These are phyloP conservation scores for Xestia c-nigrum DNA, from an alignment of 2,888 invertebrate genomes.

Conservation along the genomic window DNA sequence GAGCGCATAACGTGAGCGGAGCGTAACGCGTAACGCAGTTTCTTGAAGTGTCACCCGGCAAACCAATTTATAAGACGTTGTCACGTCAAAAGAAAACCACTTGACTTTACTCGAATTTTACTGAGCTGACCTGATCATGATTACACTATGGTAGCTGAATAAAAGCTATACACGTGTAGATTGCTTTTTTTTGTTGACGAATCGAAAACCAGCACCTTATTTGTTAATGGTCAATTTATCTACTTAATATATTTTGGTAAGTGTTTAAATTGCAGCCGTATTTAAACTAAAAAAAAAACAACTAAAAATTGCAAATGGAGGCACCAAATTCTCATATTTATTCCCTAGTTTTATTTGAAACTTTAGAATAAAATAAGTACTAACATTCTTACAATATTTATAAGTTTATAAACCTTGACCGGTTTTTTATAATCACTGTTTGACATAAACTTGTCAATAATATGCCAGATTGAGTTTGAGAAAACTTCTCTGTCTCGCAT, in stretches of 20 bases:
- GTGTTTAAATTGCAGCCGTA: background rate
- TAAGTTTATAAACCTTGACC: conserved; percentile 55
- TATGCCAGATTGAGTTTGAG: background rate
- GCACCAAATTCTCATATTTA: conserved; percentile 48
- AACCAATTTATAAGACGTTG: no score
- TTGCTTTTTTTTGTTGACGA: background rate
- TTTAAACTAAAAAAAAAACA: no score
- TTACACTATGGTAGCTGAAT: background rate
- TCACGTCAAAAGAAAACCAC: background rate
- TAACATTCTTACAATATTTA: conserved; percentile 10
- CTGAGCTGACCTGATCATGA: background rate
- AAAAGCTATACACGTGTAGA: background rate
- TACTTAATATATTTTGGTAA: background rate
- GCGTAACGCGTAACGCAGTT: no score
- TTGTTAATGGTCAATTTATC: background rate
- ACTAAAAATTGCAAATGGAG: conserved; percentile 18
- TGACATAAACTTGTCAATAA: background rate
- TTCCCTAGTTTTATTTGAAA: background rate
- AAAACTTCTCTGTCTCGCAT: background rate
- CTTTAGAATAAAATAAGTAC: conserved; percentile 3
- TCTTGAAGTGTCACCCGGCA: no score
- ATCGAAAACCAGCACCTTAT: no score
- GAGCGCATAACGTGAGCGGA: no score
- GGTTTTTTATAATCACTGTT: conserved; percentile 58
- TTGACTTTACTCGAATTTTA: background rate